Conservation (phyloP, 2,888 invertebrate species). For the Diaprepes abbreviatus region DNA sequence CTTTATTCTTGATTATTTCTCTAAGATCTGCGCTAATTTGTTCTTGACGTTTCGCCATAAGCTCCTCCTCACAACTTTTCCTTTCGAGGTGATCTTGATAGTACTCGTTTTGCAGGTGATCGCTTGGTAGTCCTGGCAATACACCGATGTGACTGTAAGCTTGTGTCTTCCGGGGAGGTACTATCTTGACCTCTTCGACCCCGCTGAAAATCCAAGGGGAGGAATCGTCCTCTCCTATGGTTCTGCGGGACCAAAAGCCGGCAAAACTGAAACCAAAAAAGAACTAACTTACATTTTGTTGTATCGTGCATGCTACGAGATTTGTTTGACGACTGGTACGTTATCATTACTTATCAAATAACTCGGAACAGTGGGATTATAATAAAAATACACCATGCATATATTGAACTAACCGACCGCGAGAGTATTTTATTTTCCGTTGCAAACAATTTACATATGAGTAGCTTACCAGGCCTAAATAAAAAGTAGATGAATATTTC, state of each 20-base stretch:
- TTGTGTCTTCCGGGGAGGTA: slow-evolving; percentile 26
- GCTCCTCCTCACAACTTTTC: background rate
- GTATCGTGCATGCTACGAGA: slow-evolving; percentile 40
- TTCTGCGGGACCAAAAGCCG: slow-evolving; percentile 61
- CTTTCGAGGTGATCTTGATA: background rate
- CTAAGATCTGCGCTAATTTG: slow-evolving; percentile 52
- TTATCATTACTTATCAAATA: slow-evolving; percentile 53
- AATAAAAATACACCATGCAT: slow-evolving; percentile 33
- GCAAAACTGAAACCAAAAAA: slow-evolving; percentile 59
- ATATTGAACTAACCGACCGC: slow-evolving; percentile 22
- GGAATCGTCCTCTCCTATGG: slow-evolving; percentile 50
- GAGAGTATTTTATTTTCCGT: slow-evolving; percentile 18
- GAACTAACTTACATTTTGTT: slow-evolving; percentile 23
- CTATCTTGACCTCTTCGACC: slow-evolving; percentile 46
- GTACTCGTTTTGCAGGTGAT: background rate
- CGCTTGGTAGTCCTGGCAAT: background rate
- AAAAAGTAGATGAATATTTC: too few relatives aligned
- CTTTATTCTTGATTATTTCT: slow-evolving; percentile 59
- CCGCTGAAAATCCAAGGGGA: slow-evolving; percentile 60
- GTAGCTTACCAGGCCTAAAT: slow-evolving; percentile 4
- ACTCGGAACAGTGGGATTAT: slow-evolving; percentile 38
- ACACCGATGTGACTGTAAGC: slow-evolving; percentile 2
- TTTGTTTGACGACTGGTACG: slow-evolving; percentile 39
- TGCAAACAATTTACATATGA: slow-evolving; percentile 28
- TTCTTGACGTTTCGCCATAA: slow-evolving; percentile 47